Evolutionary conservation across 2,113 vertebrate genomes (phyloP), one percentile per base, ranked within the genome.

Genomic region (Perca fluviatilis): DNA sequence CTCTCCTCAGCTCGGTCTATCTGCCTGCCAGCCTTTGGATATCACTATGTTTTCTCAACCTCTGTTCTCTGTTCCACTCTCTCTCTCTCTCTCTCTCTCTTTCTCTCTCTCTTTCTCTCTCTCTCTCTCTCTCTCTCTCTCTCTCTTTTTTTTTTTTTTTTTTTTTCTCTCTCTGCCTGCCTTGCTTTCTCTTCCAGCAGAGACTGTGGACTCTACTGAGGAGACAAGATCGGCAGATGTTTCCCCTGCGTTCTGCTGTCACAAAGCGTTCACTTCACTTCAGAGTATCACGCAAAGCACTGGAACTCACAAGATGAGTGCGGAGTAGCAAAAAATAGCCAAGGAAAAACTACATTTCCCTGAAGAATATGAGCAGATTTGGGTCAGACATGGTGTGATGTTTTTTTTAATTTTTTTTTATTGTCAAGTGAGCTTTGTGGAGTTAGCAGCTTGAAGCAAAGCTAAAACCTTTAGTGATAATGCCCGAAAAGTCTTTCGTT

Each of bases 351-450:
- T 60, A 74, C 46, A 33, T 67, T 69, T 89, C 83, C 85, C 74
- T 63, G 18, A 83, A 80, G 83, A 83, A 64, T 84, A 68, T 58
- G 36, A 62, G 60, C 87, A 90, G 74, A 83, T 91, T 83, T 82
- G 77, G 80, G 85, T 92, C 88, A 85, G 63, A 54, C 11, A 11
- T 70, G 68, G 50, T 77, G 36, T 82, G 75, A 69, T 74, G 80
- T 30, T 15, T 27, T 10, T 40, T 2, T 40, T 30, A 36, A 2
- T n/a, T 63, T 12, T 21, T 63, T 84, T 74, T n/a, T n/a, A n/a
- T n/a, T 88, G 65, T 82, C 65, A 73, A 67, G 72, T 12, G 30
- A 80, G 62, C 71, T 90, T 84, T 84, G 71, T 63, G 62, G 57
- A 82, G 61, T 80, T 82, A 61, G 62, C 53, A 51, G 64, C 73